phyloP scores from a whole-genome alignment of 2,797 vertebrate species.

The Psittacula echo region DNA sequence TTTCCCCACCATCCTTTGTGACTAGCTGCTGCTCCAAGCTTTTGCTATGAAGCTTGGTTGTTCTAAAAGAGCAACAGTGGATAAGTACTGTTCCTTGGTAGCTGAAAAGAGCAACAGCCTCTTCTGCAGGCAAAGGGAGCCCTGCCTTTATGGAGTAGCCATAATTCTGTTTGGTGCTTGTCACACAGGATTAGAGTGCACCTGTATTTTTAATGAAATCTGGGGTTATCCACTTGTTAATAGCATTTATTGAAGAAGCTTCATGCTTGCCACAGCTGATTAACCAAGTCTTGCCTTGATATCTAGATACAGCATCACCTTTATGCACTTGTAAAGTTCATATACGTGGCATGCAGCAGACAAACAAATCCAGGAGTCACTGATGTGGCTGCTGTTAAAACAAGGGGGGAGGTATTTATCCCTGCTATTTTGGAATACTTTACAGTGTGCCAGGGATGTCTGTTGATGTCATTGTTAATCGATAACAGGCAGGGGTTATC shows the following conservation, averaged over 20 bases:
- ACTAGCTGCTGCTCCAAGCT: not conserved
- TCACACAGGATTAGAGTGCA: not conserved
- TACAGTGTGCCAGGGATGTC: not conserved
- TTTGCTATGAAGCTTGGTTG: not conserved
- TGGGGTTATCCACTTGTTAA: not conserved
- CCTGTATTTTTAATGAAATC: slow-evolving; percentile 11
- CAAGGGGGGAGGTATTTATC: not conserved
- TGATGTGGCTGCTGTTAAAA: not conserved
- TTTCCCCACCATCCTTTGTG: not conserved
- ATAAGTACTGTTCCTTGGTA: not conserved
- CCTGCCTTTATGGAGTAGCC: not conserved
- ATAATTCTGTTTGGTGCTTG: not conserved
- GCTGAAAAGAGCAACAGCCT: not conserved
- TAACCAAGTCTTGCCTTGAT: not conserved
- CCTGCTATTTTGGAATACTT: not conserved
- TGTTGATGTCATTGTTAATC: not conserved
- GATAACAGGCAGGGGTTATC: not conserved
- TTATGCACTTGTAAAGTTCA: not conserved
- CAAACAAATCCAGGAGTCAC: not conserved
- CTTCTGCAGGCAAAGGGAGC: not conserved
- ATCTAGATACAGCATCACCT: not conserved
- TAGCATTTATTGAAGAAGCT: not conserved
- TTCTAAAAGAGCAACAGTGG: not conserved
- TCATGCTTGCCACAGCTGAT: not conserved
- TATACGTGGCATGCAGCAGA: not conserved